Base-by-base conservation (phyloP, 1,140 invertebrate species). In the Battus philenor region DNA sequence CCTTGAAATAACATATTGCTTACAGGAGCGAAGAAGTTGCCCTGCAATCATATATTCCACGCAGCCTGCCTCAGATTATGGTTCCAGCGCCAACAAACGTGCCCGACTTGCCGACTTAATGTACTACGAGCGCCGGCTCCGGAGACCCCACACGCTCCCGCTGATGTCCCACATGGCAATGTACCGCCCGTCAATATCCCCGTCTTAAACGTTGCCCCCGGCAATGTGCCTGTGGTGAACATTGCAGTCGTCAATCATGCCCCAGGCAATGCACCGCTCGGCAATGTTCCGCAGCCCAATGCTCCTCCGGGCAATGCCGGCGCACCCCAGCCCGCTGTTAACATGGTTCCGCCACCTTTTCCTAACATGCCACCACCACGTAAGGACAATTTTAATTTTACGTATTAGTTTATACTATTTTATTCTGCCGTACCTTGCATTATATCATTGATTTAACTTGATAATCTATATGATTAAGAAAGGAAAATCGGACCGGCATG, bases 71-170 rank as follows among this genome's bases (percentile, higher is more conserved):
- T 99, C n/a, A 91, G 98, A 4, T 97, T 97, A 2, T 99, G 98
- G 98, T 99, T 99, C 86, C 98, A 99, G 87, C 90, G 98, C 6
- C 98, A 99, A 82, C 98, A 99, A 87, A 99, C 98, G 0, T 99
- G 98, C 86, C 98, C 98, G 2, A 99, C 98, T 0, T 99, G 98
- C 86, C 90, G 98, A 10, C 90, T 99, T 31, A 98, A 99, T 86
- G 97, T 99, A 64, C 86, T 99, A 50, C 90, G 94, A 38, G 90
- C 90, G 10, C 89, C 92, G 1, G 84, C 84, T 13, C 58, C 84
- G 39, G 39, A 86, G 56, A 47, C 63, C 18, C 51, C 58, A 6
- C 88, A 89, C 33, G 83, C 98, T 6, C 91, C 90, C 32, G 89
- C 46, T 44, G 45, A 24, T 24, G 13, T 15, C 12, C 36, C 22